phyloP scores from a whole-genome alignment of 2,888 invertebrate genomes.

The Pseudoips prasinana region DNA sequence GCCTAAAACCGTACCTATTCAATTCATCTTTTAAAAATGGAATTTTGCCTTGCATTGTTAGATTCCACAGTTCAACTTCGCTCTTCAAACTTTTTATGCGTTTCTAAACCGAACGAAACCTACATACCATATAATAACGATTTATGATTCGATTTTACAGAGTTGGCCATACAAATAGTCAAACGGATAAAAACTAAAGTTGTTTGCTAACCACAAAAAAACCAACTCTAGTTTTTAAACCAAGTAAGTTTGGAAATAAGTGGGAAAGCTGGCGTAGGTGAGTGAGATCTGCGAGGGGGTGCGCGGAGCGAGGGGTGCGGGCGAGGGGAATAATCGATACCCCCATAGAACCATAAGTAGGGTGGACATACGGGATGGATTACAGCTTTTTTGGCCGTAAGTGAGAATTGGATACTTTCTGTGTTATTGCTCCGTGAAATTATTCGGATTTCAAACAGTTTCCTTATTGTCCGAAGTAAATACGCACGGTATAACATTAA shows the following conservation, averaged over 20 bases:
- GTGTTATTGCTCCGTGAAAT: constrained; percentile 3
- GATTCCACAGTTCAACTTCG: too few relatives aligned
- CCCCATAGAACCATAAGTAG: constrained; percentile 73
- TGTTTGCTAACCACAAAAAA: constrained; percentile 18
- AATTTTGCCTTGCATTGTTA: too few relatives aligned
- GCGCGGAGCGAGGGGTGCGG: constrained; percentile 14
- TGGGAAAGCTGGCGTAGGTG: constrained; percentile 33
- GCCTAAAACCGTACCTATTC: too few relatives aligned
- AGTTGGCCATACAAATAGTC: constrained; percentile 10
- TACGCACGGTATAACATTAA: too few relatives aligned
- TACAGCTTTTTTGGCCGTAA: constrained; percentile 58
- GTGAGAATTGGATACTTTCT: constrained; percentile 19
- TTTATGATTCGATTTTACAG: too few relatives aligned
- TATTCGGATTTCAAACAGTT: background rate
- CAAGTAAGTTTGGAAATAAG: constrained; percentile 36
- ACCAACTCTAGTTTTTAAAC: constrained; percentile 25
- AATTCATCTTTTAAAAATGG: too few relatives aligned
- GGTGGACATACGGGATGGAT: constrained; percentile 66
- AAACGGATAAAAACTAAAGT: constrained; percentile 13
- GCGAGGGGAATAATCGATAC: constrained; percentile 63
- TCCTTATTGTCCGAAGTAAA: too few relatives aligned
- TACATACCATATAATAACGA: too few relatives aligned
- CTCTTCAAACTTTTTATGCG: too few relatives aligned
- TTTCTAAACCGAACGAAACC: too few relatives aligned
- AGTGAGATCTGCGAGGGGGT: constrained; percentile 41